Base-by-base conservation (phyloP, 2,888 invertebrate species). In the Anaspis maculata region DNA sequence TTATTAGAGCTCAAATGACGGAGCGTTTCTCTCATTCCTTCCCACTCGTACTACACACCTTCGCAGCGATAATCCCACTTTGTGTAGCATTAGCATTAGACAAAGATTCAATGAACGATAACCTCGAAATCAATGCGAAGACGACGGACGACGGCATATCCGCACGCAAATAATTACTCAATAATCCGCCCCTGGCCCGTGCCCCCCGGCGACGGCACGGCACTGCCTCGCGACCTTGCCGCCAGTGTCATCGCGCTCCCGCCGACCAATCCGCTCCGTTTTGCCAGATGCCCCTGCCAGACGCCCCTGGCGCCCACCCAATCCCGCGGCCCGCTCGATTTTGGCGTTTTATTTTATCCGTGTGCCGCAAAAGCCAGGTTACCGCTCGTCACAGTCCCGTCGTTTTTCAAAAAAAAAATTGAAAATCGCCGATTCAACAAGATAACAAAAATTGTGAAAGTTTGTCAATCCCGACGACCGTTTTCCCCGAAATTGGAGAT, bases 251-350 rank as follows among this genome's bases (percentile, higher is more conserved):
- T 19, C 19, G 19, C 19, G 19, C 9, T 9, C 19, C 5, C 19
- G 19, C 19, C 19, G 19, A 21, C 52, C 52, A 53, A 50, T 50
- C 32, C 39, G 37, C 33, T 14, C 22, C 28, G 35, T 30, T 30
- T 49, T 58, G 65, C 55, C 64, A 67, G 66, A 67, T 52, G 57
- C 59, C 64, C 59, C 67, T 65, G 67, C 61, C 64, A 65, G 64
- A 66, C 48, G 54, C 59, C 62, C 58, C 66, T 64, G 51, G 36
- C 30, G 26, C 27, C 37, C 52, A 52, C 44, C 61, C 59, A 59
- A 59, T 46, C 22, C 27, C 37, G 30, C 43, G 38, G 39, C 42
- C 44, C 43, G n/a, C n/a, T n/a, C 34, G 39, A 43, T 49, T 54
- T 54, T 49, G 54, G 52, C 54, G 60, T 49, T 55, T 19, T 9